Evolutionary conservation across 2,888 invertebrate species (phyloP), one percentile per base, ranked within the genome.

Genomic region (Callimorpha dominula): DNA sequence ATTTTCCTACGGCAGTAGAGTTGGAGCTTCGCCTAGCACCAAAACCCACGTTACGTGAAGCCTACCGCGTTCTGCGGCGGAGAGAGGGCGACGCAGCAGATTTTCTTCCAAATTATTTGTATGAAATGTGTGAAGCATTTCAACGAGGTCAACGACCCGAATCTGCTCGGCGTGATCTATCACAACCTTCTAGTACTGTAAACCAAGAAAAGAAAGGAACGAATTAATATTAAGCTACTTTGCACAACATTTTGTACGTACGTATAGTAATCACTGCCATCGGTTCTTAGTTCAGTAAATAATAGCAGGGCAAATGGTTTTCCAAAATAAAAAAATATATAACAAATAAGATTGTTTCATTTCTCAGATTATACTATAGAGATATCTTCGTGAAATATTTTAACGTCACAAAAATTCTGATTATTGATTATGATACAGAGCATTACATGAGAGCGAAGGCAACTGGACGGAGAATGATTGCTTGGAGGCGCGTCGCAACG

Each of bases 91-190:
- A 94, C 74, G 84, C 92, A 62, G 87, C 91, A 40, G 95, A 95
- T 81, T 95, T 93, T 84, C 86, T 95, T 75, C 95, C 95, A 68
- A 95, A 95, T 86, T 95, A 95, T 83, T 89, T 95, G 84, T 95
- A 92, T 84, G 95, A 95, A 86, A 95, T 95, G 95, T 95, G 95
- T 79, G 95, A 95, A 79, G 93, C 94, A 43, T 95, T 93, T 78
- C 95, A 95, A 79, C 91, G 92, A 68, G 95, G 95, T 20, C 91
- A 91, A 72, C 88, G 91, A 68, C 92, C 95, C 52, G 93, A 93
- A 72, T 94, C 94, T 11, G 91, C 92, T 20, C 87, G 94, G 17
- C 90, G 92, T 50, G 92, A 93, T 62, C 88, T 85, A 54, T 81
- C 88, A 20, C 86, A 86, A 64, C 85, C 88, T 57, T 85, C 85